Base-by-base conservation (phyloP, 2,113 vertebrate species). In the Callithrix jacchus region DNA sequence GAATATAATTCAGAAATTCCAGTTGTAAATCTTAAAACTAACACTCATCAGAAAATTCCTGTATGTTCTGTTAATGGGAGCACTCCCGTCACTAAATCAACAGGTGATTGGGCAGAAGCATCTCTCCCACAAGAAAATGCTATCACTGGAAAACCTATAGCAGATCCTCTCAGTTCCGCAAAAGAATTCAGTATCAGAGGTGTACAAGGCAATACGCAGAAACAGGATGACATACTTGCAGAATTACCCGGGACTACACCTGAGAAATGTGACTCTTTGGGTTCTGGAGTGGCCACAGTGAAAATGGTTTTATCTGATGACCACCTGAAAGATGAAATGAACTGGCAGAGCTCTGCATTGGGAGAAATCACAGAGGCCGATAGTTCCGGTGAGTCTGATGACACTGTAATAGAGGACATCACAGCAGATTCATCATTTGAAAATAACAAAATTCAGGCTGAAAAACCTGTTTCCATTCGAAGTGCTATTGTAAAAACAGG, bases 321-420 rank as follows among this genome's bases (percentile, higher is more conserved):
- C 27, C 76, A 74, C 45, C 71, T 64, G 56, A 93, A 98, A 97
- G 76, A 97, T 95, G 96, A 88, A 56, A 8, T 89, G 21, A 84
- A 68, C 56, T 98, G 97, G 98, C 89, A 90, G 91, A 98, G 98
- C 70, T 81, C 97, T 17, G 91, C 97, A 42, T 83, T 97, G 17
- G 96, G 95, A 68, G 98, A 99, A 95, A 94, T 86, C n/a, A 93
- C 95, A 23, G 99, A 99, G 81, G 98, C 97, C 5, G 99, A 99
- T 80, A 99, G 99, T 96, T 99, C 99, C 45, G 99, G 99, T 25
- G 99, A 99, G 37, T 99, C 99, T 0, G 99, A 99, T n/a, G 99
- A 99, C 94, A 99, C 99, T 0, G 99, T 99, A 17, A 99, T 99
- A 96, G 99, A 99, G 97, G 99, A 99, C n/a, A 89, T 97, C 27